Percentiles rank a stretch among this genome's conserved stretches.
These are phyloP conservation scores for Sinocyclocheilus rhinocerous DNA, from an alignment of 2,113 vertebrate species.

Conservation along the genomic window DNA sequence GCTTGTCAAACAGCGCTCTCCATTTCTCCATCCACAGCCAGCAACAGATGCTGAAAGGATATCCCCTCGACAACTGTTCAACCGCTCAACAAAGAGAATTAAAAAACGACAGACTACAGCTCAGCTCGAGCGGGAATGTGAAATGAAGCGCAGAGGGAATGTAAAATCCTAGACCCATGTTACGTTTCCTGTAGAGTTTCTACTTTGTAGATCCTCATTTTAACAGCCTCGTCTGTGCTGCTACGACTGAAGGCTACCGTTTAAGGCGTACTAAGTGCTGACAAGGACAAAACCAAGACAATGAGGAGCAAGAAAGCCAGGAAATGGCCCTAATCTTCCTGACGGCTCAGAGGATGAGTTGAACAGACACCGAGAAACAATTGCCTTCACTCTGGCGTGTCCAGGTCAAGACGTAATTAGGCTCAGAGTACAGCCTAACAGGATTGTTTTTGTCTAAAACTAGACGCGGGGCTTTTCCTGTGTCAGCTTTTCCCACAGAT, in stretches of 20 bases:
- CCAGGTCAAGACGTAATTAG: slow-evolving; percentile 40
- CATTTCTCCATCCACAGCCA: background rate
- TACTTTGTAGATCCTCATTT: background rate
- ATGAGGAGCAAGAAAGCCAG: slow-evolving; percentile 51
- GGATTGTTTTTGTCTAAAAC: slow-evolving; percentile 45
- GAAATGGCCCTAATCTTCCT: slow-evolving; percentile 51
- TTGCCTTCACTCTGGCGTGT: background rate
- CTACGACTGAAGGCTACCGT: slow-evolving; percentile 27
- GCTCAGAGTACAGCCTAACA: slow-evolving; percentile 27
- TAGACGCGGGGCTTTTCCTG: slow-evolving; percentile 39
- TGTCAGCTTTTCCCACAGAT: slow-evolving; percentile 33
- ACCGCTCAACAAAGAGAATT: background rate
- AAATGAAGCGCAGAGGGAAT: background rate
- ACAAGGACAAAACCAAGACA: slow-evolving; percentile 46
- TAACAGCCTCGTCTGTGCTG: background rate
- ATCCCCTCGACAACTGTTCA: background rate
- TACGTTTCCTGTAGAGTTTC: background rate
- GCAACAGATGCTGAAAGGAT: background rate
- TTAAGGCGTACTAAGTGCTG: slow-evolving; percentile 46
- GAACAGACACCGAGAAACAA: slow-evolving; percentile 34
- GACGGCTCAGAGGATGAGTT: slow-evolving; percentile 46
- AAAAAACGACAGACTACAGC: slow-evolving; percentile 5
- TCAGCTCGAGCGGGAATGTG: background rate
- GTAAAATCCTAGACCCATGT: background rate
- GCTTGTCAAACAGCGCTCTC: background rate